phyloP scores from a whole-genome alignment of 2,888 invertebrate genomes.

The Peribatodes rhomboidaria region DNA sequence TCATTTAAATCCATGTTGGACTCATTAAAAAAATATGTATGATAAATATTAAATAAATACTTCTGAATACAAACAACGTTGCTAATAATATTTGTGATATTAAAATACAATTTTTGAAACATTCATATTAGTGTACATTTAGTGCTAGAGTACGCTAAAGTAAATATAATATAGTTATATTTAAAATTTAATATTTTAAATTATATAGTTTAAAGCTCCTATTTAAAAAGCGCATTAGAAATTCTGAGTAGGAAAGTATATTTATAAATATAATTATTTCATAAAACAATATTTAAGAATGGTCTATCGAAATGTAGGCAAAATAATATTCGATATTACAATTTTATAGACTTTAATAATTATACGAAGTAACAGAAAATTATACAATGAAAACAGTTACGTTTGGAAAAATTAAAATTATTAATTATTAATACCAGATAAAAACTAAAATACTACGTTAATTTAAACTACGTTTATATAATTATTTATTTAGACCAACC shows the following conservation, averaged over 20 bases:
- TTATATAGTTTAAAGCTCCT: conserved; percentile 32
- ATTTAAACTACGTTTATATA: conserved; percentile 14
- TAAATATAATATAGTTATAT: conserved; percentile 18
- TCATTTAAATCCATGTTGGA: background rate
- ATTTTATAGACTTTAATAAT: no score
- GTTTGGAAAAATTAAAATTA: background rate
- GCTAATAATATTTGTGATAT: conserved; percentile 24
- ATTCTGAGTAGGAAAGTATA: conserved; percentile 9
- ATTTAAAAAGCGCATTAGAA: conserved; percentile 33
- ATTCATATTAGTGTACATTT: conserved; percentile 22
- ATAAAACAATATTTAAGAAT: no score
- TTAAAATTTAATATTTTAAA: conserved; percentile 12
- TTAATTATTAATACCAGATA: conserved; percentile 7
- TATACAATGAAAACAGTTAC: no score
- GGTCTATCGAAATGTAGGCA: background rate
- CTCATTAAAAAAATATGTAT: background rate
- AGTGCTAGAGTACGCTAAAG: conserved; percentile 23
- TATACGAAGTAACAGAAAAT: no score
- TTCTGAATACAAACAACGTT: background rate
- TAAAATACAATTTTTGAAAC: conserved; percentile 29
- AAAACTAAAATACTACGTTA: no score
- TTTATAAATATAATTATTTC: background rate
- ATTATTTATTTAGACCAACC: conserved; percentile 36
- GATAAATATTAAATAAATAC: background rate
- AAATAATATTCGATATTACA: background rate